Conservation (phyloP, 2,888 invertebrate species). For the Glaucopsyche alexis region DNA sequence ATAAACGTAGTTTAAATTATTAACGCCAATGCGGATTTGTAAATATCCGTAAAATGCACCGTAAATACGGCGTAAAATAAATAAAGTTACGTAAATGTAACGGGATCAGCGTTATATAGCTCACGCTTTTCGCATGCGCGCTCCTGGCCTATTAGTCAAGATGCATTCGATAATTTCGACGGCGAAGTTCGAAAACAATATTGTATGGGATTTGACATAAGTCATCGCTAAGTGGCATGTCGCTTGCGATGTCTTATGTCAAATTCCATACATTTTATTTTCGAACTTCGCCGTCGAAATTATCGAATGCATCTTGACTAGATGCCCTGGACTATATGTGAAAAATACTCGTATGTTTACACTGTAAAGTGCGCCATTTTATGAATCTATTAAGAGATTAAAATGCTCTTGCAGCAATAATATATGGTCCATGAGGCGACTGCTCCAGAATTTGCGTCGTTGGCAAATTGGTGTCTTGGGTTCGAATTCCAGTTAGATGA, state of each 20-base stretch:
- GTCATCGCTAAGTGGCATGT: no score
- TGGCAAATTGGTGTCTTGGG: no score
- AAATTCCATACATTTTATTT: no score
- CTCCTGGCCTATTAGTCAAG: not conserved
- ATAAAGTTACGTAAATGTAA: conserved; percentile 18
- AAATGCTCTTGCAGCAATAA: conserved; percentile 11
- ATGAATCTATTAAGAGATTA: conserved; percentile 26
- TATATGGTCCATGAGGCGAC: not conserved
- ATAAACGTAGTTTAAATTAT: not conserved
- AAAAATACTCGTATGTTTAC: conserved; percentile 10
- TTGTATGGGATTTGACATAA: no score
- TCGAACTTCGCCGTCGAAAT: no score
- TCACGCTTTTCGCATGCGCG: conserved; percentile 11
- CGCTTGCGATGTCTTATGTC: no score
- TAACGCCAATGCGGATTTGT: conserved; percentile 21
- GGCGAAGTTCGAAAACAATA: no score
- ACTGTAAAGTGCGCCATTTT: conserved; percentile 18
- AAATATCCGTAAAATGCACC: conserved; percentile 18
- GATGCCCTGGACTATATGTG: not conserved
- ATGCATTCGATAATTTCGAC: no score
- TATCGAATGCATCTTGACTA: no score
- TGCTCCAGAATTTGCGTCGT: no score
- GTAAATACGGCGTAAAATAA: conserved; percentile 11
- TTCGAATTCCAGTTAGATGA: no score
- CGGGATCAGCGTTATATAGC: not conserved